phyloP scores from a whole-genome alignment of 2,113 vertebrate genomes.

The Platycercus adscitus region DNA sequence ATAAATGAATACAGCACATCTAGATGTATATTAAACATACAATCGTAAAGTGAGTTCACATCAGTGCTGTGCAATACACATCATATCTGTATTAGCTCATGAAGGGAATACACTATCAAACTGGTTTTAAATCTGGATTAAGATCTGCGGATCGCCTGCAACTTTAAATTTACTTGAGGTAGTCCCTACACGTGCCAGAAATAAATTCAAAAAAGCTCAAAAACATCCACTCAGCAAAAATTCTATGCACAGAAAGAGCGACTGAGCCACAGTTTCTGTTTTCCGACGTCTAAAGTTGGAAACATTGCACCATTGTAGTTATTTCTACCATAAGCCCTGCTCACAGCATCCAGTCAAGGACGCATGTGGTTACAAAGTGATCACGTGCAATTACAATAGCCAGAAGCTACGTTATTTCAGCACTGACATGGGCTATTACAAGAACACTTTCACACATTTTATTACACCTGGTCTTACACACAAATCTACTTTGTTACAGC shows the following conservation, averaged over 20 bases:
- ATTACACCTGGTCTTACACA: background rate
- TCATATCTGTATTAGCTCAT: background rate
- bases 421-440: rapidly evolving
- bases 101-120: background rate
- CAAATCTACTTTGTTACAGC: rapidly evolving
- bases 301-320: background rate
- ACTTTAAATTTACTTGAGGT: background rate
- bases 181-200: background rate
- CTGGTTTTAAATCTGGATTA: background rate
- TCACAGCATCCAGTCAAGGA: background rate
- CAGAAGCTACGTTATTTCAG: background rate
- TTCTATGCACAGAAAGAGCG: rapidly evolving
- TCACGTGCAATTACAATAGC: background rate
- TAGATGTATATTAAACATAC: rapidly evolving
- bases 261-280: background rate
- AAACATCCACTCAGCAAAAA: background rate
- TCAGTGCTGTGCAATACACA: background rate
- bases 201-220: background rate
- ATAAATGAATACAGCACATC: rapidly evolving
- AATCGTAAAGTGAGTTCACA: background rate
- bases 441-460: background rate
- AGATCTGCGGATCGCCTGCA: background rate
- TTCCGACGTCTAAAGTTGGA: background rate
- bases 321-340: background rate
- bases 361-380: rapidly evolving